These are phyloP conservation scores for Acrossocheilus wenchowensis DNA, from an alignment of 2,797 vertebrate genomes.

Conservation along the genomic window DNA sequence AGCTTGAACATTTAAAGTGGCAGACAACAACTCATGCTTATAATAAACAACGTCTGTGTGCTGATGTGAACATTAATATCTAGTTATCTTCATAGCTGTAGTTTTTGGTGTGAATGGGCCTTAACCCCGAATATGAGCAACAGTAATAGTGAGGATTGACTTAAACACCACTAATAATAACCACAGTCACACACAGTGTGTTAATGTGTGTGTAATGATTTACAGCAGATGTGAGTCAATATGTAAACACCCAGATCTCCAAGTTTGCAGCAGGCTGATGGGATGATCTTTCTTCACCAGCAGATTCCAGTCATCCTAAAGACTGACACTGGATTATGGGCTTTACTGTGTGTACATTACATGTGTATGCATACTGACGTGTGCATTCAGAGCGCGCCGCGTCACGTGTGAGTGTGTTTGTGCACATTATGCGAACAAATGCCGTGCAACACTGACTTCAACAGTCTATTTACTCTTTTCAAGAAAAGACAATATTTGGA, in stretches of 20 bases:
- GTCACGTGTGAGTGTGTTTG: not conserved
- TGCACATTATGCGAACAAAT: not conserved
- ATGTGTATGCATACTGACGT: conserved; percentile 14
- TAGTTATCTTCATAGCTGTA: not conserved
- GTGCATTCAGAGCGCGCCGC: not conserved
- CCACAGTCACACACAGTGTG: not conserved
- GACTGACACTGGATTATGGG: not conserved
- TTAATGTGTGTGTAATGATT: conserved; percentile 2
- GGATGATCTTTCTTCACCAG: conserved; percentile 25
- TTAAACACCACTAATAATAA: not conserved
- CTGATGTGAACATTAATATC: not conserved
- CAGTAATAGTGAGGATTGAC: not conserved
- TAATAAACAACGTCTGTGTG: not conserved
- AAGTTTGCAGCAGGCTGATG: conserved; percentile 10
- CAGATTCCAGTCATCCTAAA: conserved; percentile 16
- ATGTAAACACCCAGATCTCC: conserved; percentile 18
- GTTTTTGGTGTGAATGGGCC: not conserved
- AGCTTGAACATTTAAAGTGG: not conserved
- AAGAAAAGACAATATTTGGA: not conserved
- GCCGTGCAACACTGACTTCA: not conserved
- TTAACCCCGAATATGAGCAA: conserved; percentile 2
- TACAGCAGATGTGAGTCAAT: conserved; percentile 4
- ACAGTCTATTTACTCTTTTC: not conserved
- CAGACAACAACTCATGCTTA: not conserved
- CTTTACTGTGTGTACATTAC: conserved; percentile 34